Evolutionary conservation across 2,888 invertebrate species (phyloP), one percentile per base, ranked within the genome.

Genomic region (Polyommatus iphigenia): DNA sequence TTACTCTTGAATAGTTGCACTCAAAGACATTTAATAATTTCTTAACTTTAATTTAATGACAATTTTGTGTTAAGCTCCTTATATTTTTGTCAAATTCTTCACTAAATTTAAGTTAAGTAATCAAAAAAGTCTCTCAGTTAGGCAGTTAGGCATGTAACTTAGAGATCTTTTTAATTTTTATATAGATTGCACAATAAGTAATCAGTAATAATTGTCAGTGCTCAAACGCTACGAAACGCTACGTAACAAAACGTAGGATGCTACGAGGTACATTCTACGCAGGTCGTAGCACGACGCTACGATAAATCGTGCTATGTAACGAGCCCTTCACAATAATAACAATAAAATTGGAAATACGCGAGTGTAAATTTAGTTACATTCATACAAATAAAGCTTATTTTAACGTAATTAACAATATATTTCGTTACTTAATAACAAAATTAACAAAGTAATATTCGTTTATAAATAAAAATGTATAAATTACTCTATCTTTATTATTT

Each of bases 351-450:
- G 18, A 13, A 32, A 29, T 29, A 24, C 24, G 29, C 67, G 67
- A 29, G 67, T 67, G 46, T 73, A 73, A 15, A 54, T 75, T 75
- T 15, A 20, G 24, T 54, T 13, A 41, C 20, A 32, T 54, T 54
- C 29, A 54, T 29, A 73, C 46, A 50, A 50, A 75, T 18, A 75
- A 75, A 72, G 72, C 41, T 41, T n/a, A 72, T 72, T n/a, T 18
- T 71, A 41, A 41, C 41, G 3, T 20, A 72, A 72, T 36, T 18
- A 71, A n/a, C 18, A 72, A 72, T 41, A 41, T n/a, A 72, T 8
- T 71, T 18, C 18, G 2, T 36, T 50, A 10, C 13, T 67, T 15
- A 54, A 24, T 73, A 29, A 73, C 6, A 73, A 72, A 41, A 72
- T 36, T 72, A 71, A 75, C 29, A 24, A 54, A 75, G 8, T 54